Evolutionary conservation across 2,113 vertebrate species (phyloP).

Genomic region (Poeciliopsis prolifica): DNA sequence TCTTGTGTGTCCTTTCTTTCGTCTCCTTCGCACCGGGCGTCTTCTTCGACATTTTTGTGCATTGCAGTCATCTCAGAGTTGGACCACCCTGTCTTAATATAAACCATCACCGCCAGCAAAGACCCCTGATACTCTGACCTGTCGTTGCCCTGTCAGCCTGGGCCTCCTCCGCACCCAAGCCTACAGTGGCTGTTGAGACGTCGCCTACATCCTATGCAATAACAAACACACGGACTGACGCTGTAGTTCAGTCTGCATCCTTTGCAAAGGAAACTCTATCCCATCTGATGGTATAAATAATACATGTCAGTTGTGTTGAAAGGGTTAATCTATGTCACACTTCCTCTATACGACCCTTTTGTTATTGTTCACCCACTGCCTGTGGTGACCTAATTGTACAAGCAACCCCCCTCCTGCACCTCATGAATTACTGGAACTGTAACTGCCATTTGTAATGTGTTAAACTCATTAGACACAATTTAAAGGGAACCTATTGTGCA

Average conservation of each 20-base stretch:
- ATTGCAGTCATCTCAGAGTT: slow-evolving; percentile 67
- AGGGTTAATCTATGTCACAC: slow-evolving; percentile 58
- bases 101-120: slow-evolving; percentile 61
- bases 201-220: slow-evolving; percentile 28
- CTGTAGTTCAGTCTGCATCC: slow-evolving; percentile 16
- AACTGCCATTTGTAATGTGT: neutral
- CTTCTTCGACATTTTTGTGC: slow-evolving; percentile 75
- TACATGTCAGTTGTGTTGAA: slow-evolving; percentile 24
- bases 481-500: too few species aligned
- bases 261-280: slow-evolving; percentile 13
- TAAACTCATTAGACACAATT: neutral
- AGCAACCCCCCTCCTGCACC: slow-evolving; percentile 10
- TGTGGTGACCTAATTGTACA: slow-evolving; percentile 57
- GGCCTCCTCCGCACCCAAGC: neutral
- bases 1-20: slow-evolving; percentile 31
- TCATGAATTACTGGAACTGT: neutral
- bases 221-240: slow-evolving; percentile 38
- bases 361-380: slow-evolving; percentile 55
- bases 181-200: slow-evolving; percentile 32
- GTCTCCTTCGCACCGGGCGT: slow-evolving; percentile 47
- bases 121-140: slow-evolving; percentile 52
- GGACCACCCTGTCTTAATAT: slow-evolving; percentile 77
- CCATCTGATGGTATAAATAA: slow-evolving; percentile 12
- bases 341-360: slow-evolving; percentile 44
- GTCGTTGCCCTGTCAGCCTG: slow-evolving; percentile 27